These are phyloP conservation scores for Griposia aprilina DNA, from an alignment of 2,888 invertebrate species.

Conservation along the genomic window DNA sequence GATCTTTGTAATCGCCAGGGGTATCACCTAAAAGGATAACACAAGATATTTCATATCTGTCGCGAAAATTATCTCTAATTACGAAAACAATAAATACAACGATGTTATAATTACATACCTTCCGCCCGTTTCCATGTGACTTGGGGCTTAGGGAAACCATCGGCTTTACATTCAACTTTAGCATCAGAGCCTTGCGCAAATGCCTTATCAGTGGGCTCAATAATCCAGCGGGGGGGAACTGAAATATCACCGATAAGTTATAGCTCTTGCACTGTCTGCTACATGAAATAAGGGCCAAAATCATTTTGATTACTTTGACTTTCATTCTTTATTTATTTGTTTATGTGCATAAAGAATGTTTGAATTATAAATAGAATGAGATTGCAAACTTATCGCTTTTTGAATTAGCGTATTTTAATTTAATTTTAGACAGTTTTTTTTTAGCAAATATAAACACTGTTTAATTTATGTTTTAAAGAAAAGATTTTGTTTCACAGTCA, in stretches of 20 bases:
- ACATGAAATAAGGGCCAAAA: constrained; percentile 26
- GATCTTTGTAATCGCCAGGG: constrained; percentile 98
- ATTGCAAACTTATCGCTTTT: constrained; percentile 3
- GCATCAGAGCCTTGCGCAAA: constrained; percentile 98
- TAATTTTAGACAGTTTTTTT: constrained; percentile 9
- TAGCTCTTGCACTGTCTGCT: constrained; percentile 59
- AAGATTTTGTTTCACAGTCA: constrained; percentile 38
- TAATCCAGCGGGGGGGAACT: constrained; percentile 99
- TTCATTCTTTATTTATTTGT: constrained; percentile 28
- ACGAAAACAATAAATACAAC: background rate
- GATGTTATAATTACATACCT: constrained; percentile 90
- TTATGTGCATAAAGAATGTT: constrained; percentile 17
- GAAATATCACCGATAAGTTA: constrained; percentile 83
- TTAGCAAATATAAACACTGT: background rate
- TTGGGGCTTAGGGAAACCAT: constrained; percentile 98
- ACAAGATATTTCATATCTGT: background rate
- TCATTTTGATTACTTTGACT: constrained; percentile 19
- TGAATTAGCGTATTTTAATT: background rate
- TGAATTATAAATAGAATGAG: constrained; percentile 13
- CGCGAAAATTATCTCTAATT: background rate
- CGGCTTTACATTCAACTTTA: constrained; percentile 98
- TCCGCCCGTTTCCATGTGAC: constrained; percentile 99
- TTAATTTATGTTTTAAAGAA: constrained; percentile 6
- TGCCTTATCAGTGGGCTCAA: constrained; percentile 98
- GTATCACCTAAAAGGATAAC: constrained; percentile 92